Base-by-base conservation (phyloP, 2,797 vertebrate genomes). In the Hephaestus fuliginosus region DNA sequence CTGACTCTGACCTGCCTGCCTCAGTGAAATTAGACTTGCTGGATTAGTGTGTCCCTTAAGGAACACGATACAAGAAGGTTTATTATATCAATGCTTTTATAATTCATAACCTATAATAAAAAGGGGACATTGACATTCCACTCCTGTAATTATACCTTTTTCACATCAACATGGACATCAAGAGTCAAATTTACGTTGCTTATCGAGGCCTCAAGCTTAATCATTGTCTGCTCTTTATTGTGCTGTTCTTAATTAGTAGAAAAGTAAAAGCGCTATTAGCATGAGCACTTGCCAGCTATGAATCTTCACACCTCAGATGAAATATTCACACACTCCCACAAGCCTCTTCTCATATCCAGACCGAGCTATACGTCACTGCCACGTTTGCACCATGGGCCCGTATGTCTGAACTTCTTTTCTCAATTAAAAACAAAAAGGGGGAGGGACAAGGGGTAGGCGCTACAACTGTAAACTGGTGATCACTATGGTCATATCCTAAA, bases 281-380 rank as follows among this genome's bases (percentile, higher is more conserved):
- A 43, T 18, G 33, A 78, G 49, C 60, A 75, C 62, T 84, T 78
- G n/a, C 79, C 55, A 84, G 77, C 78, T 63, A 74, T 76, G 77
- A 83, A 68, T 84, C 58, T 89, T 93, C 82, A 88, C 82, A 83
- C 86, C 74, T 86, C 43, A 22, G 53, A 74, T 44, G 44, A 86
- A 83, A 82, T 58, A 75, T 87, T 91, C 87, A 84, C 87, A 85
- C 90, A 87, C 85, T 87, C 86, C 89, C 68, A 91, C 89, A 80
- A 62, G 51, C 76, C 64, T 82, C 63, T 83, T 83, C 71, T 87
- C 81, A 78, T 86, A 46, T 60, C 78, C 66, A 81, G 75, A 83
- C 51, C 63, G 65, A 78, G 66, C 62, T 85, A 66, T 73, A 85
- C 11, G 15, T 88, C 82, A 84, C 9, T 76, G 44, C 57, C 65